A percentile compares a stretch with the other conserved stretches of the same genome.
Evolutionary conservation across 2,113 vertebrate genomes (phyloP).

Genomic region (Euleptes europaea): DNA sequence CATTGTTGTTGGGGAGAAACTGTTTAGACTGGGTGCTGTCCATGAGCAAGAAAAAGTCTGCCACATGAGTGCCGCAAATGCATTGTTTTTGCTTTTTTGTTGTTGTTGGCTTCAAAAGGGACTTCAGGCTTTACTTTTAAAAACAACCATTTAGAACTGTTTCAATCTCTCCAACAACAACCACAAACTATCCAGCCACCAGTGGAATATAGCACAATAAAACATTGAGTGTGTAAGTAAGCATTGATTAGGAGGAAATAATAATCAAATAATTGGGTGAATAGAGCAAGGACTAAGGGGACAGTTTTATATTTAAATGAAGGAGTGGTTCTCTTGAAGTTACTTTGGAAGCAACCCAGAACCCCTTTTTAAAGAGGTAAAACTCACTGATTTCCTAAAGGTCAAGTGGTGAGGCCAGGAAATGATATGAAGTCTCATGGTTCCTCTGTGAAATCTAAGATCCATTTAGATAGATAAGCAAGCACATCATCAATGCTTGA

Average conservation of each 20-base stretch:
- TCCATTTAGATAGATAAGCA: not conserved
- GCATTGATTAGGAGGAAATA: too few relatives aligned
- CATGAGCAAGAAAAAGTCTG: too few relatives aligned
- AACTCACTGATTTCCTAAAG: not conserved
- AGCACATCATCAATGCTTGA: not conserved
- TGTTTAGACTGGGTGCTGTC: too few relatives aligned
- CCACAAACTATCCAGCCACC: not conserved
- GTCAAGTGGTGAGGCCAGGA: not conserved
- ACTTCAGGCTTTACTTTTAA: not conserved
- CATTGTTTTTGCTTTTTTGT: too few relatives aligned
- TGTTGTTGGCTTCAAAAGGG: too few relatives aligned
- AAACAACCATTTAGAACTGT: not conserved
- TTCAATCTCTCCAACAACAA: not conserved
- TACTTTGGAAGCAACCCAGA: not conserved
- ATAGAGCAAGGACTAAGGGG: not conserved
- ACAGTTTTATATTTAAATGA: not conserved
- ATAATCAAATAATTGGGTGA: slow-evolving; percentile 1
- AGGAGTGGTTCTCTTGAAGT: not conserved
- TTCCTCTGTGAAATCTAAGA: not conserved
- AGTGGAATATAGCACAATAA: not conserved
- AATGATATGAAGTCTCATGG: rapidly evolving
- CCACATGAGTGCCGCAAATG: too few relatives aligned
- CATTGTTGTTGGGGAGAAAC: too few relatives aligned
- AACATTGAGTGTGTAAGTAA: not conserved
- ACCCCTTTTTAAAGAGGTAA: not conserved